Percentiles rank a stretch among this genome's conserved stretches.
phyloP scores from a whole-genome alignment of 2,113 vertebrate species.

The Echinops telfairi region DNA sequence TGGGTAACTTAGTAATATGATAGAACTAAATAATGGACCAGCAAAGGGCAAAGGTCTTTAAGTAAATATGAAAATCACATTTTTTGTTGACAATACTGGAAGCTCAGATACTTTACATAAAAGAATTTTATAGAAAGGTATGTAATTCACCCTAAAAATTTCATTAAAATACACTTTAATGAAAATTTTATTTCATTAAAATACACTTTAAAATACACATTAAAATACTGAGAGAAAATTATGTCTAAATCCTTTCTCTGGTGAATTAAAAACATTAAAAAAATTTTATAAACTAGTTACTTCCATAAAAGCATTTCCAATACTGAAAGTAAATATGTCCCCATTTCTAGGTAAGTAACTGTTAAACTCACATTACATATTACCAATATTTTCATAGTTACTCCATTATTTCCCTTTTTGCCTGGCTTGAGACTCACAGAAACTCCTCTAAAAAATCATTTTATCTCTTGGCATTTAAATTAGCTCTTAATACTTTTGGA shows the following conservation, averaged over 20 bases:
- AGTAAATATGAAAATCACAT: constrained; percentile 38
- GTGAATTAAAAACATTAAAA: constrained; percentile 57
- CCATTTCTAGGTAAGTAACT: constrained; percentile 43
- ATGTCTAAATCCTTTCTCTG: constrained; percentile 43
- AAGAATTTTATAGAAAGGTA: constrained; percentile 51
- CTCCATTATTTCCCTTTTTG: constrained; percentile 50
- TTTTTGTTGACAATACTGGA: constrained; percentile 37
- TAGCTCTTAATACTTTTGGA: constrained; percentile 30
- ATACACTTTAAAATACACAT: too few relatives aligned
- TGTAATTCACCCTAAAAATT: constrained; percentile 42
- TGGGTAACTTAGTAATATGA: neutral
- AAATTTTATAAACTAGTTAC: constrained; percentile 49
- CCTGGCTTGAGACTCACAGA: constrained; percentile 31
- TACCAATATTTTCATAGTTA: constrained; percentile 54
- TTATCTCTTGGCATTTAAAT: constrained; percentile 46
- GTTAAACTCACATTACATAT: constrained; percentile 12
- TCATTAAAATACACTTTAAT: constrained; percentile 51
- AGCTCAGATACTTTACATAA: constrained; percentile 51
- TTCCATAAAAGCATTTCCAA: constrained; percentile 22
- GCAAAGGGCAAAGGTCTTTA: constrained; percentile 41
- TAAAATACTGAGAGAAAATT: constrained; percentile 43
- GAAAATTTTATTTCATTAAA: constrained; percentile 56
- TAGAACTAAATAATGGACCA: constrained; percentile 24
- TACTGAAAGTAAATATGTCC: constrained; percentile 41
- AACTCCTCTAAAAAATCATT: constrained; percentile 58